phyloP scores from a whole-genome alignment of 2,797 vertebrate genomes.

The Oceanodroma leucorhoa region DNA sequence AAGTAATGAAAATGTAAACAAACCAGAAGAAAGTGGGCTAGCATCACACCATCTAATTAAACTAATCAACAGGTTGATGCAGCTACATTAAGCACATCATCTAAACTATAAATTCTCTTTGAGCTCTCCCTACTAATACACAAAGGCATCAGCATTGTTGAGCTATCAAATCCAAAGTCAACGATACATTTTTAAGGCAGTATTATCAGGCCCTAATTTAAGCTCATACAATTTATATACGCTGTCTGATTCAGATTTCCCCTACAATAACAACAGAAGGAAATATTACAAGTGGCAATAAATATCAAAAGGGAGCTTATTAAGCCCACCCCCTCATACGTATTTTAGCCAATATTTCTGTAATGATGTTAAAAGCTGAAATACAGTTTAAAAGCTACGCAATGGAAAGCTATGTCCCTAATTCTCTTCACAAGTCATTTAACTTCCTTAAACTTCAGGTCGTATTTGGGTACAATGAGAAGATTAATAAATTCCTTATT shows the following conservation, averaged over 20 bases:
- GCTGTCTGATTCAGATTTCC: background rate
- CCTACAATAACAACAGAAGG: background rate
- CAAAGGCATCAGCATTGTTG: background rate
- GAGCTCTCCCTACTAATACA: background rate
- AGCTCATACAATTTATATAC: background rate
- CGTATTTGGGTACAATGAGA: background rate
- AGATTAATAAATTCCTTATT: background rate
- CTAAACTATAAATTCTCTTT: background rate
- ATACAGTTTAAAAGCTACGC: background rate
- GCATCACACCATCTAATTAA: background rate
- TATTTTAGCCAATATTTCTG: background rate
- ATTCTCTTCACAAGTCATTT: background rate
- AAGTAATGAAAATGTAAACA: background rate
- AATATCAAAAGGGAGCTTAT: background rate
- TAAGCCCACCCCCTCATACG: background rate
- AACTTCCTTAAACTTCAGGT: background rate
- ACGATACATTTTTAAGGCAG: background rate
- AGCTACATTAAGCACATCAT: background rate
- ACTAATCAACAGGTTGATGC: background rate
- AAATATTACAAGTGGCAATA: background rate
- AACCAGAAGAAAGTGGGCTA: background rate
- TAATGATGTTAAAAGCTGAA: background rate
- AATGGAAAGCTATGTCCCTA: background rate
- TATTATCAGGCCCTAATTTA: background rate
- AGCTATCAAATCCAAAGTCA: background rate